A percentile compares a stretch with the other conserved stretches of the same genome.
These are phyloP conservation scores for Harmothoe impar DNA, from an alignment of 2,888 invertebrate species.

Conservation along the genomic window DNA sequence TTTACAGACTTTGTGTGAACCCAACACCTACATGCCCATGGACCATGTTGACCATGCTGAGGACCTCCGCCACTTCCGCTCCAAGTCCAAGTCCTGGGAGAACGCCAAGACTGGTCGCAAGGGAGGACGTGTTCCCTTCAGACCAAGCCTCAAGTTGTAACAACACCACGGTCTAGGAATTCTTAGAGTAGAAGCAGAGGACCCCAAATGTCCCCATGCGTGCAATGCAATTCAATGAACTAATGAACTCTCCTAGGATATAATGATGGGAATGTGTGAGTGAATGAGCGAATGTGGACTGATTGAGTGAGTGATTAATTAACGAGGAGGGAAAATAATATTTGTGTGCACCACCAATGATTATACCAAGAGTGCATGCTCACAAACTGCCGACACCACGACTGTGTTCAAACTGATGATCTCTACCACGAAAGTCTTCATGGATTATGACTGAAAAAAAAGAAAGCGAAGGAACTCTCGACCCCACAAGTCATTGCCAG, in stretches of 20 bases:
- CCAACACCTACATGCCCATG: conserved; percentile 92
- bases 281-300: conserved; percentile 21
- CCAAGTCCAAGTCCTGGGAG: conserved; percentile 87
- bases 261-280: neutral
- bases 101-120: conserved; percentile 43
- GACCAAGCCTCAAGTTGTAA: conserved; percentile 58
- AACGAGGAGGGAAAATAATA: too few species aligned
- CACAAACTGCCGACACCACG: neutral
- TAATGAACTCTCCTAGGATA: conserved; percentile 5
- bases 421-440: neutral
- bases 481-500: neutral
- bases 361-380: neutral
- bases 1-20: conserved; percentile 85
- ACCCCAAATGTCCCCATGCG: neutral
- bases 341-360: neutral
- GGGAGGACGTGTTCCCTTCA: conserved; percentile 55
- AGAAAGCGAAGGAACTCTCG: neutral
- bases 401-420: conserved; percentile 29
- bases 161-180: neutral
- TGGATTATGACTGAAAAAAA: neutral
- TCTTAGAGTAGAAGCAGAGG: neutral
- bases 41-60: conserved; percentile 90
- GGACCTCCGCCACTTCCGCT: conserved; percentile 89
- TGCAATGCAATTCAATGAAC: conserved; percentile 50
- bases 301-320: neutral